Conservation (phyloP, 2,797 vertebrate genomes). For the Xerus rutilus region DNA sequence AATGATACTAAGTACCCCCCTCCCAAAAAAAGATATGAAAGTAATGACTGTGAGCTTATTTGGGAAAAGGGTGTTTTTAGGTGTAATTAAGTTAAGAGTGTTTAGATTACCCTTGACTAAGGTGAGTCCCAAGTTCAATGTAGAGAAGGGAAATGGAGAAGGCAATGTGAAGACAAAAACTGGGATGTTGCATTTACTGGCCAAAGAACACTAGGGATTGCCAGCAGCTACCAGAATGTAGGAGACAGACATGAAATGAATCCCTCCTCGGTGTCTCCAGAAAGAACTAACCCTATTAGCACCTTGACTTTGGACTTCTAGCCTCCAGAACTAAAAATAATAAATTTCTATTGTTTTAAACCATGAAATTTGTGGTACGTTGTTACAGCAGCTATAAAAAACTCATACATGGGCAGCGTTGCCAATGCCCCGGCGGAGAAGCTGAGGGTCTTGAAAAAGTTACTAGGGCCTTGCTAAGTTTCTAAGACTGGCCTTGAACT, state of each 20-base stretch:
- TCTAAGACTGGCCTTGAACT: too few relatives aligned
- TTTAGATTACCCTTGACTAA: background rate
- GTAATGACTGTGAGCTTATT: background rate
- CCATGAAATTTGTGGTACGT: background rate
- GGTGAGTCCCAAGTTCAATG: background rate
- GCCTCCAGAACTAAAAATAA: background rate
- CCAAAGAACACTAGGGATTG: background rate
- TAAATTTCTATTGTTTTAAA: background rate
- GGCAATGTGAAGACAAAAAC: background rate
- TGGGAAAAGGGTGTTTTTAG: conserved; percentile 2
- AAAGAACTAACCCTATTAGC: background rate
- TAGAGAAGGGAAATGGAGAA: background rate
- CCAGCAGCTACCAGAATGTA: background rate
- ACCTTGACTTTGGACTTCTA: conserved; percentile 11
- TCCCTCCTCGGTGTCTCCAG: background rate
- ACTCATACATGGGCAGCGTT: background rate
- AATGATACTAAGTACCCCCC: background rate
- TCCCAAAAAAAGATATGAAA: background rate
- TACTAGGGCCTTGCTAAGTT: too few relatives aligned
- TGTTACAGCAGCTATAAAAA: background rate
- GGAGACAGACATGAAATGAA: background rate
- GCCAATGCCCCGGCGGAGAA: too few relatives aligned
- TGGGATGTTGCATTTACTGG: background rate
- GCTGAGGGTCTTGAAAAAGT: too few relatives aligned
- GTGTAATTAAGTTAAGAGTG: background rate